Evolutionary conservation across 1,140 invertebrate species (phyloP), one percentile per base, ranked within the genome.

Genomic region (Homarus americanus): DNA sequence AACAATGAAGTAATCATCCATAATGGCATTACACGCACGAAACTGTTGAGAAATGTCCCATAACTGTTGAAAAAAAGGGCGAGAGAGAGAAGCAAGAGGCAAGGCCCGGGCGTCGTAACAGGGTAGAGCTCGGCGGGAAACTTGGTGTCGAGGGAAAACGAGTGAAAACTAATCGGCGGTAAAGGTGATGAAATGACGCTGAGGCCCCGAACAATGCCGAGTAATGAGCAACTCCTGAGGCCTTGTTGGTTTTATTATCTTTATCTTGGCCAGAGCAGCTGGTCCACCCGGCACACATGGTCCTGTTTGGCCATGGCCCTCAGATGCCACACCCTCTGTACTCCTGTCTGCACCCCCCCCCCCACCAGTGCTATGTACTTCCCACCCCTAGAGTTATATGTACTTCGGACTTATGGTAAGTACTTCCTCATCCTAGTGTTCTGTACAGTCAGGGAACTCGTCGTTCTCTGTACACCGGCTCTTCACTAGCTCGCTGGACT

Each of bases 161-260:
- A 73, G 78, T 89, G 87, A 82, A 89, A 89, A 89, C 78, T 89
- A 89, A 89, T 82, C 87, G 85, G 78, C 66, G 87, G 87, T 89
- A 89, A 89, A 89, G 87, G 78, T 89, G 87, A 89, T 82, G 87
- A 89, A 82, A 89, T 82, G 78, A 89, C 78, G 78, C 58, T 63
- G 5, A 44, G 58, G 78, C 58, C 63, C 63, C 32, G 87, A 82
- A 82, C 78, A 89, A 82, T 72, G 63, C 38, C 78, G 41, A 82
- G 66, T 89, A 89, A 89, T 89, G 87, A 89, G 79, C 63, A 73
- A 20, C 53, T 79, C 36, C 28, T 34, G 41, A 32, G 7, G 40
- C 38, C 58, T 4, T 44, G 44, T 49, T 49, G 15, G 5, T 15
- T 49, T 49, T 49, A 49, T 15, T 49, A 15, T 49, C 12, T 49